Percentiles rank a stretch among this genome's conserved stretches.
phyloP scores from a whole-genome alignment of 2,113 vertebrate species.

The Ptychochromis oligacanthus region DNA sequence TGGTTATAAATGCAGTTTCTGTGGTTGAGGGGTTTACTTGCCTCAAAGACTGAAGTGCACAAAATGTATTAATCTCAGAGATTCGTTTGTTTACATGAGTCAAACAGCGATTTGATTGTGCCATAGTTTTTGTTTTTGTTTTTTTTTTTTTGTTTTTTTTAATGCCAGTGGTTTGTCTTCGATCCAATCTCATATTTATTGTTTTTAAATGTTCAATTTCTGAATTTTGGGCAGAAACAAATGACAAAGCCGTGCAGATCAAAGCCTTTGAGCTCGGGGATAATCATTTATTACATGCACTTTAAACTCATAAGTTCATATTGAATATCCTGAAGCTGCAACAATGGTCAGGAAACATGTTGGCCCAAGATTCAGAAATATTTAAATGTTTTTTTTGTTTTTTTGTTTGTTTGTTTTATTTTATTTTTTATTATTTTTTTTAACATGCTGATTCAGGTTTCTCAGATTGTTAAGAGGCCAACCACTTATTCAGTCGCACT shows the following conservation, averaged over 20 bases:
- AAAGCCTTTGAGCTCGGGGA: slow-evolving; percentile 22
- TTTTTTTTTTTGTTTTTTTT: too few species aligned
- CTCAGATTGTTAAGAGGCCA: neutral
- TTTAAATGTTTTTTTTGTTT: neutral
- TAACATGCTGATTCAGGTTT: neutral
- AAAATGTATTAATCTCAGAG: neutral
- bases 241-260: slow-evolving; percentile 37
- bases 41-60: neutral
- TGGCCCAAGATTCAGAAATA: neutral
- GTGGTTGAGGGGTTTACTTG: neutral
- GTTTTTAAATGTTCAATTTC: neutral
- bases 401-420: neutral
- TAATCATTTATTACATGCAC: slow-evolving; percentile 27
- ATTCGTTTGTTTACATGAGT: slow-evolving; percentile 33
- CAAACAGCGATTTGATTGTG: slow-evolving; percentile 6
- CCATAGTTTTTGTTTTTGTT: slow-evolving; percentile 29
- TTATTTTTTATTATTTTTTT: too few species aligned
- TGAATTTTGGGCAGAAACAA: neutral
- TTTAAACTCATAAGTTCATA: slow-evolving; percentile 42
- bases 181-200: slow-evolving; percentile 37
- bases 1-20: neutral
- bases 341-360: neutral
- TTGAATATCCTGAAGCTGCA: slow-evolving; percentile 23
- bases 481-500: neutral
- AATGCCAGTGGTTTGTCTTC: slow-evolving; percentile 22